Evolutionary conservation across 2,797 vertebrate genomes (phyloP), one percentile per base, ranked within the genome.

Genomic region (Xiphorhynchus erythropygius): DNA sequence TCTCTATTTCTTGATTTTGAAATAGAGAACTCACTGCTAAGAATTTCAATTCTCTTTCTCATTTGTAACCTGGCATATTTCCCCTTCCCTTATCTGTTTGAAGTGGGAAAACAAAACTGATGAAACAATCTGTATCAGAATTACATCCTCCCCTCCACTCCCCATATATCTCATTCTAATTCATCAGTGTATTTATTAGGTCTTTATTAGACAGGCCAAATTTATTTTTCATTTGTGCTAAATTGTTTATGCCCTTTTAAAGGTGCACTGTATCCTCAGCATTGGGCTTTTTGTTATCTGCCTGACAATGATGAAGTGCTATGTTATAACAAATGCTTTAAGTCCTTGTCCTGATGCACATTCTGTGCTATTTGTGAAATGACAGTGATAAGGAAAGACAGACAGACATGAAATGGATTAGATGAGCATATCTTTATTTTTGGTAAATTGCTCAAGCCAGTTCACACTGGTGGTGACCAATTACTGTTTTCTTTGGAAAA

Each of bases 191-290:
- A 70, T 96, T 97, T 91, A 89, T 91, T 90, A 90, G 90, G 56
- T 86, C 95, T 97, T 96, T 95, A 94, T 93, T 94, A 97, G 93
- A 87, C 85, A 96, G 57, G 86, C 27, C 13, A 85, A 85, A 95
- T 92, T 89, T 95, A 90, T 92, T 97, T 97, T 93, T 97, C 93
- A 91, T 92, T 97, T 89, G 73, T 91, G 89, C 89, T 97, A 80
- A 87, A 94, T 96, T 73, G 52, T 93, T 96, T 86, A 84, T 93
- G 90, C 68, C 76, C 62, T 94, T 97, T 95, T 89, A 75, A 94
- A 74, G 90, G 65, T 92, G 87, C 68, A 53, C 32, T 81, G 44
- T 85, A 96, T 95, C 79, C 74, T 94, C 90, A 94, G 68, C 87
- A 42, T 9, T 92, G 84, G 80, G 79, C 71, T 96, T 95, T 90